Conservation (phyloP, 2,113 vertebrate genomes). For the Diadophis punctatus region DNA sequence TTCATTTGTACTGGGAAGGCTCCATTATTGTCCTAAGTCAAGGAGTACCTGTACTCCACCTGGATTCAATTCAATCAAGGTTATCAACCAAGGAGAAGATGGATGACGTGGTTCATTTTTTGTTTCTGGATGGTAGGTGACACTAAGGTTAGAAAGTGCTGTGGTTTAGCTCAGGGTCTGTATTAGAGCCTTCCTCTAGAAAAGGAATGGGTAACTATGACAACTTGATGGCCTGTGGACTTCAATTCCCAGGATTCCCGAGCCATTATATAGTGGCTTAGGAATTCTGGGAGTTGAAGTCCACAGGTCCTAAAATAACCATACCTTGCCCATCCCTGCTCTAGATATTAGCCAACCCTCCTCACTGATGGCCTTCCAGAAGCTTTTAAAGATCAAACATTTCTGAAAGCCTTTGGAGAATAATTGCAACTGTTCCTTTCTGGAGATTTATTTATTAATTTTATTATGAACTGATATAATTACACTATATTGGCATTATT, state of each 20-base stretch:
- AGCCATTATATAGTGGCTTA: neutral
- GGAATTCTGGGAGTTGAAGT: neutral
- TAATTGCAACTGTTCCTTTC: neutral
- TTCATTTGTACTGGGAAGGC: too few relatives aligned
- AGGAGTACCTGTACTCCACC: neutral
- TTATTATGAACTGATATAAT: neutral
- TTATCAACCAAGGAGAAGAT: neutral
- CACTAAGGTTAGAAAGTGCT: neutral
- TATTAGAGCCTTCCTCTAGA: neutral
- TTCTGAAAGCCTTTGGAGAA: neutral
- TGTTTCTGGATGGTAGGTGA: neutral
- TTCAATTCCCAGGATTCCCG: neutral
- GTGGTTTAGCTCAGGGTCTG: too few relatives aligned
- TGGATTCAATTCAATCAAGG: neutral
- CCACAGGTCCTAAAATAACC: too few relatives aligned
- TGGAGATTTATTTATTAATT: neutral
- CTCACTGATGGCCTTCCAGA: neutral
- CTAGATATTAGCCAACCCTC: neutral
- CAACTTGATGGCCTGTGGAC: neutral
- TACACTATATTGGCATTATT: neutral
- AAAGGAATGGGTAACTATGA: neutral
- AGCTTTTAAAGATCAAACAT: neutral
- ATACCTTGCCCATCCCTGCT: neutral
- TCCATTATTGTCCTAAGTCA: too few relatives aligned
- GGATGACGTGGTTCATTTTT: neutral